Base-by-base conservation (phyloP, 2,888 invertebrate genomes). In the Ichneumon xanthorius region DNA sequence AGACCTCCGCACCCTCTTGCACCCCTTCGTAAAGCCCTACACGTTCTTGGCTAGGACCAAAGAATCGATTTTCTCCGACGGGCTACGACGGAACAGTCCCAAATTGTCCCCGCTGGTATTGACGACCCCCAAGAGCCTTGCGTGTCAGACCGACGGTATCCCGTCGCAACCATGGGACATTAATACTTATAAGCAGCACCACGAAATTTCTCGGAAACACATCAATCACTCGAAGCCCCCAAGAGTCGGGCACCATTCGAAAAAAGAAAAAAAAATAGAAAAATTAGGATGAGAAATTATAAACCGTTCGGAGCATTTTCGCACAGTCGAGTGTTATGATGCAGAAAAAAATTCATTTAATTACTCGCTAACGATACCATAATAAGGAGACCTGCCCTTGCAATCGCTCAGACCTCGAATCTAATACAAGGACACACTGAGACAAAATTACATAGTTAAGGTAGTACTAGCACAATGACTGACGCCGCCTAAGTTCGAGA, bases 61-160 rank as follows among this genome's bases (percentile, higher is more conserved):
- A 11, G n/a, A 50, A 72, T 84, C 58, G 70, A 65, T 84, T 30
- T 63, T 65, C 75, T 65, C 14, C 16, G 72, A 58, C 68, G 53
- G 73, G 61, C 72, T 50, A 40, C 50, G 50, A 61, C 48, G 33
- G 19, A 53, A 71, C 53, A 71, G 71, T 55, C 71, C 71, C 71
- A 16, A 72, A 72, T 72, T 55, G 55, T 22, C 72, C 37, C 55
- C 14, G 40, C 11, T 4, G 5, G 11, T 37, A 53, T 37, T 37
- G 37, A 37, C 55, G 40, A 72, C 72, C 48, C 72, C 33, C 53
- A 22, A 4, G 72, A 72, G 40, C 55, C 22, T 53, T 55, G 72
- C 72, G 72, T 72, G 72, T 55, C 55, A 72, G 72, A 22, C 55
- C 37, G 22, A 40, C 55, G 55, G 16, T 72, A 33, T 55, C 33